Evolutionary conservation across 2,888 invertebrate species (phyloP), one percentile per base, ranked within the genome.

Genomic region (Watsonalla binaria): DNA sequence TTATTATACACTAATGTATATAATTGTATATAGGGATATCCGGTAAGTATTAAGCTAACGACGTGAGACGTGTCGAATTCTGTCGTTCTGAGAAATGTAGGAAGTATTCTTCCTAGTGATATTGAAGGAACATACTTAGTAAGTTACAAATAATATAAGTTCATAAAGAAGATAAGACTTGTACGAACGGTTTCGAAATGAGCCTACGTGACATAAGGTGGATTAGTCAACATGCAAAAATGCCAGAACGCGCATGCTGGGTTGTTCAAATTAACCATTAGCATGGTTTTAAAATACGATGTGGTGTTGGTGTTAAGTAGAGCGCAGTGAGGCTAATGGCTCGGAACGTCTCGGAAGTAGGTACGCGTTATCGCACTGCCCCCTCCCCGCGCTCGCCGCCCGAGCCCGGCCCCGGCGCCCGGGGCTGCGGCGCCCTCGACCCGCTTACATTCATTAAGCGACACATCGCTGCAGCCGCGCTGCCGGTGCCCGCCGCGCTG

Each of bases 311-410:
- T 61, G 71, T 65, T 65, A 77, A 72, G 69, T 74, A 62, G 73
- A 71, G 74, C 74, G 75, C 66, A 72, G 69, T 70, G 76, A 68
- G 78, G 78, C 84, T 84, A 86, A 85, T 86, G 84, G 84, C 71
- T 79, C 77, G 84, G 80, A 86, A 86, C 86, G 80, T 76, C 78
- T 79, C 83, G 84, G 83, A 84, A 84, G 83, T 78, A 66, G 71
- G 74, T 60, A 70, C 62, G 67, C 73, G 72, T 81, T 85, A 82
- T 84, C 84, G 75, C 54, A 54, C 13, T 39, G 54, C 57, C 53
- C 48, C 55, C 57, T 54, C 49, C 54, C 58, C 55, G n/a, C 59
- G 59, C 59, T 53, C 55, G 54, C 53, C 56, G 50, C 50, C 56
- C 39, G 53, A 46, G 54, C 47, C 54, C 57, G 55, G 52, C 52